Base-by-base conservation (phyloP, 1,140 invertebrate species). In the Achatina immaculata region DNA sequence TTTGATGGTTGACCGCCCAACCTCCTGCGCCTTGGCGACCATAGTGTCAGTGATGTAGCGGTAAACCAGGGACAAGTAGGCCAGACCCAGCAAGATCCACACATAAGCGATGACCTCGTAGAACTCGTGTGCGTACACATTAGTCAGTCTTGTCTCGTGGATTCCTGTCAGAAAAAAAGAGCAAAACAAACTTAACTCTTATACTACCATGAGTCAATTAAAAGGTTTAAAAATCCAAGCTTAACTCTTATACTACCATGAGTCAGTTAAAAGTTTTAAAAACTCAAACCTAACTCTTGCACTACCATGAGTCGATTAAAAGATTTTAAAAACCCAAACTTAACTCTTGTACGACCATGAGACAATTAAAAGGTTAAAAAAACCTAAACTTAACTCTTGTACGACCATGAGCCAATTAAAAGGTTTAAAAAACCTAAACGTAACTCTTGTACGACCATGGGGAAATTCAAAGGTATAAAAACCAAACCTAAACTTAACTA, bases 31-130 rank as follows among this genome's bases (percentile, higher is more conserved):
- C 48, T 85, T 88, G 51, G 82, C 80, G 0, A 86, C 83, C 24
- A 89, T 82, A 21, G 86, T 80, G 75, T 85, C 84, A 31, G 85
- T 84, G 55, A 89, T 88, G 80, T 88, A 88, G 62, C 83, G 86
- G 42, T 88, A 86, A 45, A 88, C 82, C 16, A 89, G 82, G 0
- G 88, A 85, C 14, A 89, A 72, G 80, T 89, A 89, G 66, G 88
- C 84, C 38, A 89, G 80, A 0, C 88, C 88, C 36, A 89, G 84
- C 38, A 89, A 79, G 55, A 89, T 88, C 88, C 88, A 89, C 9
- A 85, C 81, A 65, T 88, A 89, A 14, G 85, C 85, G 9, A 85
- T 81, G 4, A 89, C 83, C 55, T 85, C 80, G 69, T 88, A 89
- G 24, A 78, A 84, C 81, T 77, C 85, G 80, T 75, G 83, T 66